These are phyloP conservation scores for Pangasius mekongensis DNA, from an alignment of 2,797 vertebrate genomes.

Conservation along the genomic window DNA sequence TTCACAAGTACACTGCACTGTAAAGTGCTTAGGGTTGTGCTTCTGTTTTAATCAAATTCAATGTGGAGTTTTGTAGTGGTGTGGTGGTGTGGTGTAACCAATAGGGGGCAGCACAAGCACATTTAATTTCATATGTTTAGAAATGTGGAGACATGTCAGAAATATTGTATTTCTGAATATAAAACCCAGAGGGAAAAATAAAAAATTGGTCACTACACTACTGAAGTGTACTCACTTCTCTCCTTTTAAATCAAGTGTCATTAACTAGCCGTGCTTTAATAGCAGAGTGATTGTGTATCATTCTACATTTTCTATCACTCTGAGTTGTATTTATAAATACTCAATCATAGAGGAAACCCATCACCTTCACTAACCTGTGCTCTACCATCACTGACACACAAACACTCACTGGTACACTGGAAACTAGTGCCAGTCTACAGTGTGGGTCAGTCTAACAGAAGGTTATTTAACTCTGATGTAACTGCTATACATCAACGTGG, in stretches of 20 bases:
- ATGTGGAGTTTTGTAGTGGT: background rate
- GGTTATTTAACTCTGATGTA: background rate
- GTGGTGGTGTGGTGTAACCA: background rate
- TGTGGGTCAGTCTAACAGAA: background rate
- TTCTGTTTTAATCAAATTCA: background rate
- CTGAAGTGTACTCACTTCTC: background rate
- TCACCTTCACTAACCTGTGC: background rate
- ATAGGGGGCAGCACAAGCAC: constrained; percentile 24
- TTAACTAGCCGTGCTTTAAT: background rate
- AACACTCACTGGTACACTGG: background rate
- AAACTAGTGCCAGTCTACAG: background rate
- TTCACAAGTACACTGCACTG: background rate
- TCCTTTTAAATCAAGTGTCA: background rate
- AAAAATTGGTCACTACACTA: background rate
- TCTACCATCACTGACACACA: background rate
- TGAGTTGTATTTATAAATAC: background rate
- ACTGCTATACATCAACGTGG: background rate
- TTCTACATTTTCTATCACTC: background rate
- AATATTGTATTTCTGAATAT: background rate
- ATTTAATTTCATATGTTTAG: background rate
- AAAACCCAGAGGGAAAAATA: background rate
- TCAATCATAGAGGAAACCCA: background rate
- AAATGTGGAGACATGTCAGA: background rate
- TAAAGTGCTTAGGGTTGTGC: background rate
- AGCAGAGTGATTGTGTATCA: background rate